These are phyloP conservation scores for Cottoperca gobio DNA, from an alignment of 2,797 vertebrate genomes.

Conservation along the genomic window DNA sequence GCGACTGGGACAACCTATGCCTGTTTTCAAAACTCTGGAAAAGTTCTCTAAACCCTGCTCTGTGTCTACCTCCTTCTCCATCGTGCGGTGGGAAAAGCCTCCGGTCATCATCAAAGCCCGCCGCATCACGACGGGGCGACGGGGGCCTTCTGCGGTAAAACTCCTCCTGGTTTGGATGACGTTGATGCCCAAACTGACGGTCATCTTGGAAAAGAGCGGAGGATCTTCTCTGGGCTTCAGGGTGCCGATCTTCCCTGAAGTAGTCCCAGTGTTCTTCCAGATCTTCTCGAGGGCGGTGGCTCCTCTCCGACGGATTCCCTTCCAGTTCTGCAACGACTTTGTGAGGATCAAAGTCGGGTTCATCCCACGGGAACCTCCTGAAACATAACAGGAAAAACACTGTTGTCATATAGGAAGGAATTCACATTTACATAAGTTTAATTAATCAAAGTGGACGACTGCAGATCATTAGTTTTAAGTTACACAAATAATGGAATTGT, in stretches of 20 bases:
- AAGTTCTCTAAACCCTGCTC: conserved; percentile 55
- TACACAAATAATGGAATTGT: fast-evolving
- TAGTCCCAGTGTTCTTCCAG: conserved; percentile 56
- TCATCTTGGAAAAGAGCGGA: conserved; percentile 35
- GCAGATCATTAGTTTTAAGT: neutral
- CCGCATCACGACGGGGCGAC: neutral
- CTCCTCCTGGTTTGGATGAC: conserved; percentile 48
- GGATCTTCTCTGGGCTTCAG: conserved; percentile 63
- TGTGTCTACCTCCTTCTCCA: conserved; percentile 10
- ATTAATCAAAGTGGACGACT: neutral
- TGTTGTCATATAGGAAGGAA: too few relatives aligned
- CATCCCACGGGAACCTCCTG: conserved; percentile 74
- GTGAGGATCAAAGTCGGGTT: conserved; percentile 58
- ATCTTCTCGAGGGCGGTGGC: conserved; percentile 30
- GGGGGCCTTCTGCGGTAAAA: conserved; percentile 33
- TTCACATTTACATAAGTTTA: too few relatives aligned
- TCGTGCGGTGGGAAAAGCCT: conserved; percentile 44
- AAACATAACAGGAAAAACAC: too few relatives aligned
- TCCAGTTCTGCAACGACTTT: conserved; percentile 50
- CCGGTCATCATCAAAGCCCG: conserved; percentile 18
- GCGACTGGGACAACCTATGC: conserved; percentile 32
- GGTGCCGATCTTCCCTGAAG: conserved; percentile 56
- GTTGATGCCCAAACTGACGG: conserved; percentile 20
- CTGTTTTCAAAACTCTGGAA: conserved; percentile 55
- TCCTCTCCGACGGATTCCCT: conserved; percentile 27